A percentile compares a stretch with the other conserved stretches of the same genome.
These are phyloP conservation scores for Epizoanthus rinbou DNA, from an alignment of 92 coral and sea anemone species.

Conservation along the genomic window DNA sequence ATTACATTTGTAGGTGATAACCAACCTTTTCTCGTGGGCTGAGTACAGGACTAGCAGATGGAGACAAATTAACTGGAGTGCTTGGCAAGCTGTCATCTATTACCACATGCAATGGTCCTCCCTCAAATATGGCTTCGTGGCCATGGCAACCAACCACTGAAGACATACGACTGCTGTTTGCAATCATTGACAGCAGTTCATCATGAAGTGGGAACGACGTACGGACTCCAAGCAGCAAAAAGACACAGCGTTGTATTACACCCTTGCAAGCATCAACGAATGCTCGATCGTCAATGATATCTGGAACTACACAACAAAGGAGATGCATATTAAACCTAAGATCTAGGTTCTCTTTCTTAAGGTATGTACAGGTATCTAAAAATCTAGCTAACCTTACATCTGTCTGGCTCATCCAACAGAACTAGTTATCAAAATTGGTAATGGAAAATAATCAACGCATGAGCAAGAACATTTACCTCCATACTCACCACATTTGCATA, in stretches of 20 bases:
- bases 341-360: not conserved
- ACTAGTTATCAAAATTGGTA: no score
- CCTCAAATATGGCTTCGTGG: slow-evolving; percentile 14
- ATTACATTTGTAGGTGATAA: not conserved
- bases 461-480: no score
- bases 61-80: slow-evolving; percentile 64
- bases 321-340: not conserved
- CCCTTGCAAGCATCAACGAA: slow-evolving; percentile 78
- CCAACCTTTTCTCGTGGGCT: slow-evolving; percentile 71
- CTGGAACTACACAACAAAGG: slow-evolving; percentile 39
- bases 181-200: slow-evolving; percentile 62
- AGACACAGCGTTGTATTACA: slow-evolving; percentile 80
- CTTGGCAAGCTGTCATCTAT: slow-evolving; percentile 57
- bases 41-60: slow-evolving; percentile 53
- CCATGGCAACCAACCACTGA: slow-evolving; percentile 20
- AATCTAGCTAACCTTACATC: not conserved
- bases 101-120: slow-evolving; percentile 43
- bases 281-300: slow-evolving; percentile 48
- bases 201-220: slow-evolving; percentile 76
- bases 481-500: no score
- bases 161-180: slow-evolving; percentile 47
- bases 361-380: not conserved
- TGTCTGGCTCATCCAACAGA: no score
- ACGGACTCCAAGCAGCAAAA: slow-evolving; percentile 80
- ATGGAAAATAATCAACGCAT: no score